Evolutionary conservation across 2,888 invertebrate species (phyloP).

Genomic region (Horisme vitalbata): DNA sequence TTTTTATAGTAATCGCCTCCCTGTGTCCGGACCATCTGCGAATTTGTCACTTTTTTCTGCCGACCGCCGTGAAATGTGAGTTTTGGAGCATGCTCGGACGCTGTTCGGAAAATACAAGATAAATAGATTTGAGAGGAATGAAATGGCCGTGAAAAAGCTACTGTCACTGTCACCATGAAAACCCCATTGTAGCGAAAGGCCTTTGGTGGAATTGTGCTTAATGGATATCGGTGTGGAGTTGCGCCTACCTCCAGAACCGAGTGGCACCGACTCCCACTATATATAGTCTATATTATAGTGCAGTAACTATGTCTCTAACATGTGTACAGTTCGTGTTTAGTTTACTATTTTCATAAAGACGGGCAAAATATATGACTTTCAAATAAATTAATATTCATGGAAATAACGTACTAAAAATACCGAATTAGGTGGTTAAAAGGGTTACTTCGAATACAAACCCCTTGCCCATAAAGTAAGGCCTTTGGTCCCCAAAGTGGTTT

Average conservation of each 20-base stretch:
- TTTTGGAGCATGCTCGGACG: constrained; percentile 29
- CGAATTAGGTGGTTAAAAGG: constrained; percentile 7
- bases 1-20: constrained; percentile 41
- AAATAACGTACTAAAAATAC: neutral
- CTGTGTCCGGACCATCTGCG: constrained; percentile 39
- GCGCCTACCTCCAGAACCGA: too few species aligned
- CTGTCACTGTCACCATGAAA: too few species aligned
- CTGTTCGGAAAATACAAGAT: constrained; percentile 21
- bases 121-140: constrained; percentile 19
- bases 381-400: neutral
- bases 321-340: too few species aligned
- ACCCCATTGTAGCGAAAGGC: too few species aligned
- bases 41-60: constrained; percentile 41
- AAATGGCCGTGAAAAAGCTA: too few species aligned
- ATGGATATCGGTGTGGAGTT: too few species aligned
- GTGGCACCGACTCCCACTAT: too few species aligned
- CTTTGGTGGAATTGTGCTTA: too few species aligned
- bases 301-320: too few species aligned
- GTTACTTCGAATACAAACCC: constrained; percentile 17
- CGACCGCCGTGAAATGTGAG: constrained; percentile 20
- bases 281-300: too few species aligned
- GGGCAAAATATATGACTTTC: neutral
- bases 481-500: constrained; percentile 21
- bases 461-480: constrained; percentile 19
- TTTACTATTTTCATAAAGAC: neutral